Evolutionary conservation across 2,113 vertebrate genomes (phyloP).

Genomic region (Trogon surrucura): DNA sequence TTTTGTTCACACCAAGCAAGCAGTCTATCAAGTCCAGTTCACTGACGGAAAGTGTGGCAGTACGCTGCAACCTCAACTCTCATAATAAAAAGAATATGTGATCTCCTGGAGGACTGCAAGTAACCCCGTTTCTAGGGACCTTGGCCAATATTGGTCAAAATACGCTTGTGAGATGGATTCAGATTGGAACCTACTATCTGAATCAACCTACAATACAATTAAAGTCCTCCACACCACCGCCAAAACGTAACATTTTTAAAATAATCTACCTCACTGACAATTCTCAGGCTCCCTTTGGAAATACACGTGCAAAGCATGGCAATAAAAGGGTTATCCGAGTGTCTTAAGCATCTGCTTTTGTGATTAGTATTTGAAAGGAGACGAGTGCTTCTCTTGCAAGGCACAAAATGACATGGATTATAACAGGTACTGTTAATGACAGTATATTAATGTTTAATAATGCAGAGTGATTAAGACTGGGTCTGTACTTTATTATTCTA

Average conservation of each 20-base stretch:
- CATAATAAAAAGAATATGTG: not conserved
- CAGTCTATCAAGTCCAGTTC: not conserved
- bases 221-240: not conserved
- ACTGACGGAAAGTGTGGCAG: not conserved
- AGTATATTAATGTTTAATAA: slow-evolving; percentile 79
- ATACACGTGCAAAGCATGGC: not conserved
- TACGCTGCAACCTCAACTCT: not conserved
- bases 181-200: not conserved
- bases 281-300: not conserved
- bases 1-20: not conserved
- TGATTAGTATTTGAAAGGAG: slow-evolving; percentile 72
- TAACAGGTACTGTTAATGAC: slow-evolving; percentile 78
- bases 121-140: not conserved
- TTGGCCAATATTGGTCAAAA: not conserved
- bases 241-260: not conserved
- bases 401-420: slow-evolving; percentile 74
- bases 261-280: not conserved
- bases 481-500: slow-evolving; percentile 76
- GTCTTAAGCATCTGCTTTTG: slow-evolving; percentile 64
- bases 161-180: not conserved
- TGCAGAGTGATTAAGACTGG: slow-evolving; percentile 75
- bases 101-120: not conserved
- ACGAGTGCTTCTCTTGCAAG: slow-evolving; percentile 61
- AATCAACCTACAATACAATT: not conserved
- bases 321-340: slow-evolving; percentile 64